Evolutionary conservation across 2,888 invertebrate species (phyloP), one percentile per base, ranked within the genome.

Genomic region (Schizaphis graminum): DNA sequence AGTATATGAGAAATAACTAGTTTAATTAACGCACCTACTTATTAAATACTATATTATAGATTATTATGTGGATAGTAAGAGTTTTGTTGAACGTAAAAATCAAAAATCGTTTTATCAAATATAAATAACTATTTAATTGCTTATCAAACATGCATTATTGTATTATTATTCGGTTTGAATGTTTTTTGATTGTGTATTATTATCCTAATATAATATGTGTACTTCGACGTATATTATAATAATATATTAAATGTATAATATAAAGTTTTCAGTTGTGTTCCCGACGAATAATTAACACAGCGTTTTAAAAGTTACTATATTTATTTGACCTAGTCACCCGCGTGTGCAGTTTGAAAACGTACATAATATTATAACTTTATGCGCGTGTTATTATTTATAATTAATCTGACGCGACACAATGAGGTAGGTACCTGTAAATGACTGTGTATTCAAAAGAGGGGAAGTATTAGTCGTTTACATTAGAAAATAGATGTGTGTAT

Each of bases 241-340:
- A n/a, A n/a, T n/a, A n/a, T n/a, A n/a, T n/a, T n/a, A n/a, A n/a
- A n/a, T n/a, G n/a, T n/a, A 61, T n/a, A 13, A n/a, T 61, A 4
- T 61, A n/a, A 16, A 35, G 67, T 67, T 67, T 4, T 67, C 16
- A 67, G n/a, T 16, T 67, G 5, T n/a, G n/a, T 35, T 35, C n/a
- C n/a, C 67, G n/a, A 67, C n/a, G 16, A 16, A 67, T 67, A 16
- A 67, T 67, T 67, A n/a, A 7, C 67, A 67, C n/a, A 35, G 67
- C n/a, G 67, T 67, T 35, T 67, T 67, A n/a, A 35, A 67, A n/a
- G n/a, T 67, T 67, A 67, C n/a, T 67, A n/a, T 35, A n/a, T 5
- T 67, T 67, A 67, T 67, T 57, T 91, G 90, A 91, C 90, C 67
- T 49, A 89, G 89, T 91, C 44, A 67, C 47, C n/a, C 47, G 47